phyloP scores from a whole-genome alignment of 1,140 invertebrate genomes.

The Drosophila persimilis region DNA sequence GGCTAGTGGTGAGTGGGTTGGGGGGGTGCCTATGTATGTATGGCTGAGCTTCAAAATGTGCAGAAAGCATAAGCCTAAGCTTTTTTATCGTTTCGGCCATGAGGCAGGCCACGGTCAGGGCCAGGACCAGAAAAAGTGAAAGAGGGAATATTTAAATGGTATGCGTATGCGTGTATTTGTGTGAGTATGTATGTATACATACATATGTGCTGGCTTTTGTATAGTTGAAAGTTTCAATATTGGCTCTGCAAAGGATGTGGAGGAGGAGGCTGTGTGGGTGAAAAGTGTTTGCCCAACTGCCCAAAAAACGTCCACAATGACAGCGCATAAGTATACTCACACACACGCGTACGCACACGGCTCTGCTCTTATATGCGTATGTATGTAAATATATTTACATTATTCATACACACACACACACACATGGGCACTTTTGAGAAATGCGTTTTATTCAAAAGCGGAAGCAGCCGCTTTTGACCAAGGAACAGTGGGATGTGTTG shows the following conservation, averaged over 20 bases:
- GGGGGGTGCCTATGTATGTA: not conserved
- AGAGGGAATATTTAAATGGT: conserved; percentile 52
- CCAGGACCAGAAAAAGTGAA: conserved; percentile 52
- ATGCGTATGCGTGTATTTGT: not conserved
- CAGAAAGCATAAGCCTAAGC: conserved; percentile 78
- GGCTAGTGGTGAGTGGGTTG: not conserved
- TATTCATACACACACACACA: conserved; percentile 63
- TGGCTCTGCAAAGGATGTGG: conserved; percentile 33
- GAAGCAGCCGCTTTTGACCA: conserved; percentile 56
- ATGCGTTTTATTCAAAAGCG: conserved; percentile 72
- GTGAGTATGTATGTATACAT: not conserved
- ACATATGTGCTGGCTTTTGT: conserved; percentile 29
- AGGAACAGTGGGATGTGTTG: not conserved
- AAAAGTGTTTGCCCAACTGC: conserved; percentile 52
- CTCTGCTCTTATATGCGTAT: conserved; percentile 3
- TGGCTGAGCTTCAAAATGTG: conserved; percentile 64
- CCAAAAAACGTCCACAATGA: conserved; percentile 67
- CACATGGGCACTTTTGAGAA: conserved; percentile 64
- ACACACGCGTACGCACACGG: conserved; percentile 7
- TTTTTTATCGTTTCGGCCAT: conserved; percentile 77
- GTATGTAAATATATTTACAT: conserved; percentile 54
- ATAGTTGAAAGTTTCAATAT: conserved; percentile 80
- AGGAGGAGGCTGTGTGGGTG: not conserved
- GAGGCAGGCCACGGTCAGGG: conserved; percentile 43
- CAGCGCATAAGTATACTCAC: conserved; percentile 50